phyloP scores from a whole-genome alignment of 1,140 invertebrate species.

The Aphelenchoides fujianensis region DNA sequence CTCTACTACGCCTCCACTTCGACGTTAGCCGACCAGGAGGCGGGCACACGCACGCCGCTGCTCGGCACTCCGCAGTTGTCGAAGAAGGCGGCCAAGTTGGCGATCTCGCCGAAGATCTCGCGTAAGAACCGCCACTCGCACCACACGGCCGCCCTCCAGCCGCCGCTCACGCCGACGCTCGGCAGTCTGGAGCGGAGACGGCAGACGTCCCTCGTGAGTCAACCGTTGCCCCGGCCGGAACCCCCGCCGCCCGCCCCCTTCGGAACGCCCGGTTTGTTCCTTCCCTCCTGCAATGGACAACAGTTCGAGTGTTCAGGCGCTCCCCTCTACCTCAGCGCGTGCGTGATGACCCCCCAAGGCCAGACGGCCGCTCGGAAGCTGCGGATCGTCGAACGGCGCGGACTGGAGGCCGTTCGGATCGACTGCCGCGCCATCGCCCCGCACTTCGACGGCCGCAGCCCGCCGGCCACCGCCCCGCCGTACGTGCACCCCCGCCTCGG shows the following conservation, averaged over 20 bases:
- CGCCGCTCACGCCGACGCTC: neutral
- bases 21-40: neutral
- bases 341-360: neutral
- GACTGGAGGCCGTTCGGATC: conserved; percentile 19
- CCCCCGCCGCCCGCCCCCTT: neutral
- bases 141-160: neutral
- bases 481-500: neutral
- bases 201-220: neutral
- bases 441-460: neutral
- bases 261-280: conserved; percentile 13
- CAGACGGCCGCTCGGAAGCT: conserved; percentile 3
- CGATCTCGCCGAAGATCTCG: neutral
- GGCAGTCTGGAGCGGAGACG: conserved; percentile 9
- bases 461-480: conserved; percentile 2
- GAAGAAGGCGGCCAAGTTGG: conserved; percentile 5
- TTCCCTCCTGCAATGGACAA: neutral
- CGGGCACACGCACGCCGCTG: neutral
- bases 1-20: neutral
- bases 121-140: neutral
- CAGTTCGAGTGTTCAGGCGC: neutral
- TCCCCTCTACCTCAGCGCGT: conserved; percentile 11
- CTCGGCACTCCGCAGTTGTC: neutral
- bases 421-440: neutral
- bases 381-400: conserved; percentile 14
- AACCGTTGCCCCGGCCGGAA: conserved; percentile 9